Base-by-base conservation (phyloP, 2,888 invertebrate genomes). In the Tillus elongatus region DNA sequence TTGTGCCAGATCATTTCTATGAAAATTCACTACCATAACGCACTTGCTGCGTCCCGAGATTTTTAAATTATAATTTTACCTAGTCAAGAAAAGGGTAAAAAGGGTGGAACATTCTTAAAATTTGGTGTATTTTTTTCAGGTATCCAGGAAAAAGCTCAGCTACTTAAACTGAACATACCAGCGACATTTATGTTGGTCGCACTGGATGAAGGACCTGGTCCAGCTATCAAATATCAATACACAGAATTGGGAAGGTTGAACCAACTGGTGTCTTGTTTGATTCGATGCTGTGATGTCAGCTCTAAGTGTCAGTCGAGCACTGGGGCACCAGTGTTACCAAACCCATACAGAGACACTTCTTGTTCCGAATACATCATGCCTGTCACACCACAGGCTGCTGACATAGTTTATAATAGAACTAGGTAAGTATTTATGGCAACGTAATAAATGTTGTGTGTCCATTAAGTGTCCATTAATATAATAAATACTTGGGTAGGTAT, bases 181-280 rank as follows among this genome's bases (percentile, higher is more conserved):
- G 83, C 87, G 40, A 81, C 85, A 43, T 89, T 95, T 58, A 86
- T 95, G 74, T 73, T 83, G 51, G 84, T 95, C 27, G 91, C 92
- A 19, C 75, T 92, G 60, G 93, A 95, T 54, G 95, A 95, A 58
- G 87, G 90, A 0, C 85, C 90, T 1, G 85, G 91, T 3, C 88
- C 91, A 13, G 80, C 90, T 31, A 92, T 93, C 50, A 95, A 95
- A 68, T 93, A 92, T 66, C 95, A 93, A 64, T 93, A 89, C 67
- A 88, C 91, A 1, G 96, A 96, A 64, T 74, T 95, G 30, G 86
- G 87, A 32, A 93, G 93, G 69, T 72, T 96, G 44, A 93, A 93
- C 68, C 90, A 92, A 68, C 73, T 85, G 44, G 90, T 95, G 36
- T 90, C 91, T 40, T 81, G 85, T 63, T 69, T 96, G 51, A 79